Evolutionary conservation across 1,140 invertebrate genomes (phyloP).

Genomic region (Maniola jurtina): DNA sequence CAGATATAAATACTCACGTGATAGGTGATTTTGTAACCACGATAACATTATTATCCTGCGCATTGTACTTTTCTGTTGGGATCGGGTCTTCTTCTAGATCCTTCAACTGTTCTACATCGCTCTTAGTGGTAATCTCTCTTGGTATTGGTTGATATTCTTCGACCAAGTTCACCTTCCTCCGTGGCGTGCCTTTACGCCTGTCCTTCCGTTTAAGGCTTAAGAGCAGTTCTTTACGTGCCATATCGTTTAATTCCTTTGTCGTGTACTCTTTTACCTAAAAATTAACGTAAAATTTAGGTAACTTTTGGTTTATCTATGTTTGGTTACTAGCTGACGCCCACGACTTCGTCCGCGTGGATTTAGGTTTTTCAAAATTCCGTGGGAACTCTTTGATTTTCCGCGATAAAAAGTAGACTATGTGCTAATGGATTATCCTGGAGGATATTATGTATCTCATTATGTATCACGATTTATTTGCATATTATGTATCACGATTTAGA

Average conservation of each 20-base stretch:
- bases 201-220: constrained; percentile 48
- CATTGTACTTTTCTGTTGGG: constrained; percentile 50
- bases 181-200: constrained; percentile 45
- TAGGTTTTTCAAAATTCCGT: too few species aligned
- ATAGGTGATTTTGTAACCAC: constrained; percentile 54
- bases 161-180: constrained; percentile 39
- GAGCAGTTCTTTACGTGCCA: constrained; percentile 56
- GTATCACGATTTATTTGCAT: too few species aligned
- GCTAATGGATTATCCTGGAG: too few species aligned
- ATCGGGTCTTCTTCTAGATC: constrained; percentile 65
- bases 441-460: too few species aligned
- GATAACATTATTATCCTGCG: constrained; percentile 57
- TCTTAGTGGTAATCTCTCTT: constrained; percentile 47
- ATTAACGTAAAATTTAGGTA: background rate
- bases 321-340: too few species aligned
- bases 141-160: constrained; percentile 35
- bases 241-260: constrained; percentile 60
- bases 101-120: constrained; percentile 46
- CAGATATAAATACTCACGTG: constrained; percentile 42
- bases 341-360: too few species aligned
- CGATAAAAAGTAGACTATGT: too few species aligned
- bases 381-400: too few species aligned
- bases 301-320: background rate
- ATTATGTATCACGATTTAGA: too few species aligned
- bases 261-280: constrained; percentile 65